These are phyloP conservation scores for Phrynocephalus versicolor DNA, from an alignment of 2,113 vertebrate species.

Conservation along the genomic window DNA sequence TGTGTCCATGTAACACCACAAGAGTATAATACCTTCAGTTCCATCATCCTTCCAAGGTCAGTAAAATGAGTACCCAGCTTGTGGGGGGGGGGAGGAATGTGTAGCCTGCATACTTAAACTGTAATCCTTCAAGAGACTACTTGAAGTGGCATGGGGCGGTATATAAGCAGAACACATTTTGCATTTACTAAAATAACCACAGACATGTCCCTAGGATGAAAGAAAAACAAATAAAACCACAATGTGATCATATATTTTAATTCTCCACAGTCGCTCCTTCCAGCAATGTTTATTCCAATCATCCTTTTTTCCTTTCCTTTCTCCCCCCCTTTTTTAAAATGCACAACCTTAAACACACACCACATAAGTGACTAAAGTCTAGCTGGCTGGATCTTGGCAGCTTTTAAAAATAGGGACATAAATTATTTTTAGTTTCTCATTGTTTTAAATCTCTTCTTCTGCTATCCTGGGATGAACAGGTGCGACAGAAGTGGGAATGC, in stretches of 20 bases:
- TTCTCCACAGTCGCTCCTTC: not conserved
- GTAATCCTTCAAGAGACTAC: too few relatives aligned
- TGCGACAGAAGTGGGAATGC: not conserved
- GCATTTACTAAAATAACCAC: not conserved
- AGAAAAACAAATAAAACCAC: constrained; percentile 1
- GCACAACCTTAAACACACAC: not conserved
- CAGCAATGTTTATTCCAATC: too few relatives aligned
- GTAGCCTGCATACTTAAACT: too few relatives aligned
- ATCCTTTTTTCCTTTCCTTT: too few relatives aligned
- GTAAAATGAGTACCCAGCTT: too few relatives aligned
- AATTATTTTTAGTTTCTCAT: constrained; percentile 18
- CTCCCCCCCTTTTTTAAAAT: not conserved
- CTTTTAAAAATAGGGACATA: constrained; percentile 1
- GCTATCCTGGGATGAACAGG: not conserved
- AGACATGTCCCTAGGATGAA: not conserved
- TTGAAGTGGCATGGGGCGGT: too few relatives aligned
- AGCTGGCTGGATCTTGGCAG: constrained; percentile 1
- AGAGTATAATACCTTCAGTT: not conserved
- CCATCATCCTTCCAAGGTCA: too few relatives aligned
- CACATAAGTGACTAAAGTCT: constrained; percentile 13
- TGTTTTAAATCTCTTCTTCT: constrained; percentile 1
- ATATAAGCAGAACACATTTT: too few relatives aligned
- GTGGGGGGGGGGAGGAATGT: too few relatives aligned
- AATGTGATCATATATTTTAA: not conserved
- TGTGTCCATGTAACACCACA: not conserved